Conservation (phyloP, 2,888 invertebrate genomes). For the Xestia rhomboidea region DNA sequence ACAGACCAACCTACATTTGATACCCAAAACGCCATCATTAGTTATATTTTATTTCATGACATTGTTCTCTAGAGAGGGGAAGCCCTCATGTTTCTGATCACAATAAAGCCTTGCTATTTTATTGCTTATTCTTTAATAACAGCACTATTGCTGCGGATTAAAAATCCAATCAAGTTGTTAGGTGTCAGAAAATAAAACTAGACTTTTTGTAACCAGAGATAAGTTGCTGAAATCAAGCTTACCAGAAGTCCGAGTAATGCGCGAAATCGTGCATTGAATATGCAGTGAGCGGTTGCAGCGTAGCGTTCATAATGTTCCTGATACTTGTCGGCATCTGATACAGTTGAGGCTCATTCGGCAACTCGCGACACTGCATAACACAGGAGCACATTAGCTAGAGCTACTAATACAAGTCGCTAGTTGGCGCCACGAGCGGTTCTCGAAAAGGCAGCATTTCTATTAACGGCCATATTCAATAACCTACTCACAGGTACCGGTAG, state of each 20-base stretch:
- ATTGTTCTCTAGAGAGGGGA: too few relatives aligned
- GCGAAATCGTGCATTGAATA: conserved; percentile 76
- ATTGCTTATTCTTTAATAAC: too few relatives aligned
- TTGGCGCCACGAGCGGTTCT: conserved; percentile 34
- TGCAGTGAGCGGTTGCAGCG: conserved; percentile 35
- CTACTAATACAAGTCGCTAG: conserved; percentile 13
- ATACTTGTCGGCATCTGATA: conserved; percentile 73
- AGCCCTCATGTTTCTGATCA: too few relatives aligned
- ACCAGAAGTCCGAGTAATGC: conserved; percentile 64
- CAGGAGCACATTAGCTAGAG: conserved; percentile 8
- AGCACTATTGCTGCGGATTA: too few relatives aligned
- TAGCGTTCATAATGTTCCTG: conserved; percentile 62
- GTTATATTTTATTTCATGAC: too few relatives aligned
- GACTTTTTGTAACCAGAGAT: not conserved
- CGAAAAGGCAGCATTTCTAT: not conserved
- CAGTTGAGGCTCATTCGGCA: conserved; percentile 80
- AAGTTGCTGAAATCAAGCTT: conserved; percentile 3
- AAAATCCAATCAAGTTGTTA: too few relatives aligned
- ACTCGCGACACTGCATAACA: conserved; percentile 79
- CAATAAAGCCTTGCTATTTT: too few relatives aligned
- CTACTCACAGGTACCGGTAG: too few relatives aligned
- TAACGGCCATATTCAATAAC: too few relatives aligned
- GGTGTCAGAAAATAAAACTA: too few relatives aligned
- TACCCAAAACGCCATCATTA: too few relatives aligned
- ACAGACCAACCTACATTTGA: too few relatives aligned